phyloP scores from a whole-genome alignment of 2,888 invertebrate species.

The Plebejus argus region DNA sequence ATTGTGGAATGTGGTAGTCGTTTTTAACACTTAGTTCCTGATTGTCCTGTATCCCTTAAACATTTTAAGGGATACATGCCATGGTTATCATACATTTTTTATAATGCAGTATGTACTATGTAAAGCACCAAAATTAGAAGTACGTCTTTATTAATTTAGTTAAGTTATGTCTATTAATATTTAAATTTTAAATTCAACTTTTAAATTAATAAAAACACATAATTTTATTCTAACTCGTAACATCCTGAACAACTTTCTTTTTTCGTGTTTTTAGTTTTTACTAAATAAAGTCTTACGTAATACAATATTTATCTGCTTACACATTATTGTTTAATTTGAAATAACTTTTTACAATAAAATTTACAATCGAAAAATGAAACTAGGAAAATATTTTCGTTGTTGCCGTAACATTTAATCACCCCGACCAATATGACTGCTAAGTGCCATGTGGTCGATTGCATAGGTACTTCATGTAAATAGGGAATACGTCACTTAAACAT shows the following conservation, averaged over 20 bases:
- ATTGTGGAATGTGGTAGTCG: slow-evolving; percentile 13
- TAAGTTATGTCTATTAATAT: no score
- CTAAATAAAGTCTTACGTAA: background rate
- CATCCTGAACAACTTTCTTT: background rate
- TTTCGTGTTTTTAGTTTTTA: background rate
- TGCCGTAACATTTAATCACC: background rate
- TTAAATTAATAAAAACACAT: background rate
- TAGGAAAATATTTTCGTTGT: background rate
- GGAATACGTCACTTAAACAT: background rate
- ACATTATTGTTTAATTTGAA: background rate
- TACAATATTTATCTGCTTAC: background rate
- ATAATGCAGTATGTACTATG: background rate
- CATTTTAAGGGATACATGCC: no score
- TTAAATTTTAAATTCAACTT: background rate
- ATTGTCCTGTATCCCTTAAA: background rate
- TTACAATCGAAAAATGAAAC: background rate
- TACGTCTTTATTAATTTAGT: background rate
- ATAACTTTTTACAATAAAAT: background rate
- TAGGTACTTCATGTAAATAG: slow-evolving; percentile 18
- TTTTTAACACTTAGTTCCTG: background rate
- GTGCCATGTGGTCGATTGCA: slow-evolving; percentile 17
- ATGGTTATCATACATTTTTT: background rate
- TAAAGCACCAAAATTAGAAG: background rate
- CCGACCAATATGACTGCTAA: background rate
- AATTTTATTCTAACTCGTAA: background rate